Evolutionary conservation across 2,113 vertebrate species (phyloP), one percentile per base, ranked within the genome.

Genomic region (Dunckerocampus dactyliophorus): DNA sequence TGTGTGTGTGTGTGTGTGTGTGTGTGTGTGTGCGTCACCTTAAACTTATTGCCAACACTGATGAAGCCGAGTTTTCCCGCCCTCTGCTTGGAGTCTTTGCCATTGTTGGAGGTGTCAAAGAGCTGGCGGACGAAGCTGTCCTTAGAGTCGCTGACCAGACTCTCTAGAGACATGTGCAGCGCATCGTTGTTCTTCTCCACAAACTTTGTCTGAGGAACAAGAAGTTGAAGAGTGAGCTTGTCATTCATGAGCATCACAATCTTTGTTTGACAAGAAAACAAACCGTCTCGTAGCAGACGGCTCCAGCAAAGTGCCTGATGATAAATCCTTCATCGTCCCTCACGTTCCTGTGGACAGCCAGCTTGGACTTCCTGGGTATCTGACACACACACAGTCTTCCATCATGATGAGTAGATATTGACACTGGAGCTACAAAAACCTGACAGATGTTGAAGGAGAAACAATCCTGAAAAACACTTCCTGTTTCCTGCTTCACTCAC

Each of bases 121-220:
- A 98, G 89, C 19, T 93, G 84, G 2, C 93, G 89, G 52, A 99
- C 82, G 75, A 99, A 99, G 34, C 89, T 90, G 82, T 98, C 96
- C 74, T 91, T 94, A 50, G 97, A 99, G 88, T 98, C 95, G 54
- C 94, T 95, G 80, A 98, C 91, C 72, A 99, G 92, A 62, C 89
- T 91, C 49, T 95, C 94, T 83, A 99, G 92, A n/a, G 97, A 98
- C 94, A 94, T 94, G 83, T 99, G 97, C 66, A 99, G 91, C 1
- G 97, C 97, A 31, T 99, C 97, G 21, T 99, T 98, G 87, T 99
- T 99, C 88, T 99, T 99, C 87, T 99, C 97, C 89, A 98, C 95
- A 84, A 99, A 98, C 73, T 95, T 92, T 60, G 81, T 94, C 97
- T 99, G 88, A 66, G 57, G 43, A 4, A 1, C 20, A 12, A 47